Evolutionary conservation across 1,140 invertebrate genomes (phyloP), one percentile per base, ranked within the genome.

Genomic region (Tetranychus urticae): DNA sequence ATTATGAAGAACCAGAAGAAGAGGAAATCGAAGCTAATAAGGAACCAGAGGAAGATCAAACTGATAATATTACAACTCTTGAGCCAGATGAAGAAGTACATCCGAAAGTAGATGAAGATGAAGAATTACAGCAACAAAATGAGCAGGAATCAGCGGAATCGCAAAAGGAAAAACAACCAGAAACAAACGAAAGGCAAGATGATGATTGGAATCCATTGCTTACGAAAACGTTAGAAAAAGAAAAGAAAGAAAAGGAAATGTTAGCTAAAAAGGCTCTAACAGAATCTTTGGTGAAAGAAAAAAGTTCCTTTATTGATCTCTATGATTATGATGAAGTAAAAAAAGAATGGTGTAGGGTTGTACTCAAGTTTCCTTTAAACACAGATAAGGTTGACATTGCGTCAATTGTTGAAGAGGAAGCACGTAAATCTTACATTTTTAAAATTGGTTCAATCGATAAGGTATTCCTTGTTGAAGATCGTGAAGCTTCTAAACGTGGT

Each of bases 1-100:
- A 86, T 48, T 83, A 85, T 68, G 84, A 88, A 65, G 86, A 88
- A 68, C 79, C 80, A 1, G 83, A 83, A 61, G 84, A 84, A 54
- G 81, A 80, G 31, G 85, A 86, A 33, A 64, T 68, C 45, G 69
- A 71, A 10, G 63, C 67, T n/a, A 52, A 61, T 8, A 35, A 55
- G 42, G 58, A 59, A 23, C 50, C 64, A 5, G 62, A 68, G n/a
- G 62, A 67, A 5, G 65, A 69, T 34, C 73, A 77, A 45, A 74
- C 69, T 48, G 58, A 63, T 31, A 58, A 73, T 73, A 33, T 52
- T 23, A 46, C 66, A 6, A 60, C 67, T 6, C 67, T 71, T 3
- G 68, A 69, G 31, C 70, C 72, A 47, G 71, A 68, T 65, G 71
- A 65, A 66, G 70, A 71, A 66, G 66, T 71, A 60, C 10, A 63